A percentile compares a stretch with the other conserved stretches of the same genome.
Evolutionary conservation across 2,888 invertebrate species (phyloP).

Genomic region (Campaea margaritaria): DNA sequence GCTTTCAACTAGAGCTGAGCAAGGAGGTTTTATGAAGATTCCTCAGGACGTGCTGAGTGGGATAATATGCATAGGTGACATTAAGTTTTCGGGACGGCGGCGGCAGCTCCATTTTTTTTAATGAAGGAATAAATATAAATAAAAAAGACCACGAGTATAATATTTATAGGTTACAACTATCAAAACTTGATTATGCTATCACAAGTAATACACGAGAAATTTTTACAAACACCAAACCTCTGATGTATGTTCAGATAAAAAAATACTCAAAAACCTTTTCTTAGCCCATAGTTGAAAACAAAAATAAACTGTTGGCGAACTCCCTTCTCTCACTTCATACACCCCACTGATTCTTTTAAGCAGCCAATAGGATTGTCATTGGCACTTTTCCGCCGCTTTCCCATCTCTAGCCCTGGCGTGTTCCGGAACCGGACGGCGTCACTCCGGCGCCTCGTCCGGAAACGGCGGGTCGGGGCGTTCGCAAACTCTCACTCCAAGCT

Average conservation of each 20-base stretch:
- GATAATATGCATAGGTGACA: no score
- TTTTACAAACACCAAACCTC: no score
- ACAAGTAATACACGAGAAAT: no score
- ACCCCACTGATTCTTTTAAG: slow-evolving; percentile 15
- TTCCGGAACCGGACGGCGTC: slow-evolving; percentile 73
- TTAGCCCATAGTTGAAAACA: not conserved
- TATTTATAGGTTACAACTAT: no score
- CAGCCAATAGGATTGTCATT: slow-evolving; percentile 29
- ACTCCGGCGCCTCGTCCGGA: slow-evolving; percentile 70
- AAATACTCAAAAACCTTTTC: no score
- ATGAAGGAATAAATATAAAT: no score
- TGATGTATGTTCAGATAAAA: no score
- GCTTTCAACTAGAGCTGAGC: slow-evolving; percentile 39
- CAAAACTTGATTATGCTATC: no score
- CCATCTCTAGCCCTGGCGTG: slow-evolving; percentile 40
- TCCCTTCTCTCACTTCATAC: slow-evolving; percentile 18
- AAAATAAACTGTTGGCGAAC: slow-evolving; percentile 1
- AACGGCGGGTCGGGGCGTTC: slow-evolving; percentile 67
- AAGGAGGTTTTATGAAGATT: slow-evolving; percentile 12
- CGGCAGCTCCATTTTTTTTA: no score
- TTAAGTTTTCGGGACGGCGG: no score
- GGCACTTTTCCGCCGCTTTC: slow-evolving; percentile 33
- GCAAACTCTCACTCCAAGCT: slow-evolving; percentile 67
- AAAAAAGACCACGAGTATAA: no score
- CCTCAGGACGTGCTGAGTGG: no score